A percentile compares a stretch with the other conserved stretches of the same genome.
These are phyloP conservation scores for Nyleta sp. DNA, from an alignment of 2,888 invertebrate genomes.

Conservation along the genomic window DNA sequence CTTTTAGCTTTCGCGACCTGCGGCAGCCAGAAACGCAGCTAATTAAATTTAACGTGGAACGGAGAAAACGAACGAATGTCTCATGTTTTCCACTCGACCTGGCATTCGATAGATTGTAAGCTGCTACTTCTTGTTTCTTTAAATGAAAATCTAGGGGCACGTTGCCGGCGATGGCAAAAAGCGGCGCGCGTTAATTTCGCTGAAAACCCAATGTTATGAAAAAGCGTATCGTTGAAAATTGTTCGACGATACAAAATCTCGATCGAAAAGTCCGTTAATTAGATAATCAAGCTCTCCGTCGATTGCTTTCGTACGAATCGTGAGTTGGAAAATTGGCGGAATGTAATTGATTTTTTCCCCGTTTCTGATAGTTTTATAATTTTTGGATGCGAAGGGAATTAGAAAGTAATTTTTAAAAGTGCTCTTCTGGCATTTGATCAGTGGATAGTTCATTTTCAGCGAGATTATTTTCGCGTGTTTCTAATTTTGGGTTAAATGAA, in stretches of 20 bases:
- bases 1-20: constrained; percentile 44
- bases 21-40: constrained; percentile 47
- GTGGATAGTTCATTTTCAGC: too few relatives aligned
- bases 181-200: constrained; percentile 29
- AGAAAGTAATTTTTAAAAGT: too few relatives aligned
- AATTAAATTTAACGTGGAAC: constrained; percentile 58
- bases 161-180: constrained; percentile 27
- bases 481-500: too few relatives aligned
- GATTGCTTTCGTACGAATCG: background rate
- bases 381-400: background rate
- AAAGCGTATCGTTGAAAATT: constrained; percentile 29
- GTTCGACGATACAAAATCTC: constrained; percentile 4
- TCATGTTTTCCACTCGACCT: constrained; percentile 56
- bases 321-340: constrained; percentile 12
- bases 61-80: constrained; percentile 53
- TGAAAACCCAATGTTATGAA: constrained; percentile 28
- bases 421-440: too few relatives aligned
- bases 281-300: constrained; percentile 32
- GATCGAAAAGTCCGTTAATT: constrained; percentile 39
- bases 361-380: background rate
- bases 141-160: constrained; percentile 43
- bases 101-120: constrained; percentile 58
- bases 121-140: constrained; percentile 50
- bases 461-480: too few relatives aligned
- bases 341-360: constrained; percentile 25